A percentile compares a stretch with the other conserved stretches of the same genome.
These are phyloP conservation scores for Pseudotriccus pelzelni DNA, from an alignment of 2,797 vertebrate genomes.

Conservation along the genomic window DNA sequence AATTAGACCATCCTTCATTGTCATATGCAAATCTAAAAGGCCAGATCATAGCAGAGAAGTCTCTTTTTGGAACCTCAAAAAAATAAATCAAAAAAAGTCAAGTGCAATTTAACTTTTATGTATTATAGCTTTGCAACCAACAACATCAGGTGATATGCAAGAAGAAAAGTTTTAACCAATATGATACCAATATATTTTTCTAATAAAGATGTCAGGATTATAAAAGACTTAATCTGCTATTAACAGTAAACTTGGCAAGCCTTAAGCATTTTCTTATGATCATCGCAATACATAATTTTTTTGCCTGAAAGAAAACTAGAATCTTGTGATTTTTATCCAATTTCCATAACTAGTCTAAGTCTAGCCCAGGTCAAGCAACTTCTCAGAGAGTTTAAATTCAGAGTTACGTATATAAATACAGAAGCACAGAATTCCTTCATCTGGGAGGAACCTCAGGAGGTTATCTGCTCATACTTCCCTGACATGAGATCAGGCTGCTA, in stretches of 20 bases:
- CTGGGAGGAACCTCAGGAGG: background rate
- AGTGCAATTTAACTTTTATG: background rate
- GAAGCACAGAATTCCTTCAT: background rate
- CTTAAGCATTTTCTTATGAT: background rate
- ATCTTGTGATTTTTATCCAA: background rate
- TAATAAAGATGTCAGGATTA: background rate
- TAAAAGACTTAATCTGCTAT: background rate
- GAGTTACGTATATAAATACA: background rate
- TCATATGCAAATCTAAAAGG: constrained; percentile 78
- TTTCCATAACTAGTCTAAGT: background rate
- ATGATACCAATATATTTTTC: background rate
- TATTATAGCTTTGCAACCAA: background rate
- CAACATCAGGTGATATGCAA: background rate
- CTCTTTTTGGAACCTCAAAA: constrained; percentile 58
- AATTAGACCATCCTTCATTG: constrained; percentile 75
- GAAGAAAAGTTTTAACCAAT: background rate
- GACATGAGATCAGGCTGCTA: background rate
- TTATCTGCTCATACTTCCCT: background rate
- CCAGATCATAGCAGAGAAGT: constrained; percentile 79
- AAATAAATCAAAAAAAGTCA: background rate
- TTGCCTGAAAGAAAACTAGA: background rate
- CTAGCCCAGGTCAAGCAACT: background rate
- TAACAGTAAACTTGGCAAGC: background rate
- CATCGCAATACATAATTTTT: background rate
- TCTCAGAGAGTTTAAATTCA: background rate